phyloP scores from a whole-genome alignment of 2,113 vertebrate species.

The Phalacrocorax aristotelis region DNA sequence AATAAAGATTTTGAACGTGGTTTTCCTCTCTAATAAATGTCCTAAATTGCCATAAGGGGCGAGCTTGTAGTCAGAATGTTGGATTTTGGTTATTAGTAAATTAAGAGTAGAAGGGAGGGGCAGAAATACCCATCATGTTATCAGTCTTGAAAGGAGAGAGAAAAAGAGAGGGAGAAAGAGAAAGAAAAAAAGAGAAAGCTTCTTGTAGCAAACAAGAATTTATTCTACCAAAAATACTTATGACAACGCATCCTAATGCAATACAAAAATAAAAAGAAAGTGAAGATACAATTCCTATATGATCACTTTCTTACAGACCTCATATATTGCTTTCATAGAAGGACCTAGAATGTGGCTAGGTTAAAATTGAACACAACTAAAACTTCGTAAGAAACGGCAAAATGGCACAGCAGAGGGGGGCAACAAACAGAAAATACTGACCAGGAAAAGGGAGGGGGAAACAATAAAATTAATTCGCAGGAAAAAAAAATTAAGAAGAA shows the following conservation, averaged over 20 bases:
- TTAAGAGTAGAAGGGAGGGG: slow-evolving; percentile 25
- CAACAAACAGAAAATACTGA: slow-evolving; percentile 73
- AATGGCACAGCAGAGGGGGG: slow-evolving; percentile 64
- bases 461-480: slow-evolving; percentile 58
- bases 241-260: slow-evolving; percentile 84
- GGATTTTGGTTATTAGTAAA: slow-evolving; percentile 65
- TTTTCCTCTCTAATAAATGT: slow-evolving; percentile 58
- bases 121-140: slow-evolving; percentile 33
- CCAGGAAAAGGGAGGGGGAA: slow-evolving; percentile 42
- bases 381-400: slow-evolving; percentile 69
- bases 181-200: slow-evolving; percentile 68
- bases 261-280: slow-evolving; percentile 97
- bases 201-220: slow-evolving; percentile 89
- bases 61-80: slow-evolving; percentile 45
- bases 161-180: background rate
- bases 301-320: slow-evolving; percentile 84
- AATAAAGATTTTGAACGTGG: slow-evolving; percentile 46
- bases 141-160: slow-evolving; percentile 8
- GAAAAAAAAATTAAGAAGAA: background rate
- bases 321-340: slow-evolving; percentile 82
- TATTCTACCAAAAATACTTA: slow-evolving; percentile 96
- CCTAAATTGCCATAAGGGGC: slow-evolving; percentile 58
- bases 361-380: slow-evolving; percentile 76
- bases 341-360: slow-evolving; percentile 73
- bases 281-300: slow-evolving; percentile 81